A percentile compares a stretch with the other conserved stretches of the same genome.
phyloP scores from a whole-genome alignment of 1,140 invertebrate species.

The Lasioglossum baleicum region DNA sequence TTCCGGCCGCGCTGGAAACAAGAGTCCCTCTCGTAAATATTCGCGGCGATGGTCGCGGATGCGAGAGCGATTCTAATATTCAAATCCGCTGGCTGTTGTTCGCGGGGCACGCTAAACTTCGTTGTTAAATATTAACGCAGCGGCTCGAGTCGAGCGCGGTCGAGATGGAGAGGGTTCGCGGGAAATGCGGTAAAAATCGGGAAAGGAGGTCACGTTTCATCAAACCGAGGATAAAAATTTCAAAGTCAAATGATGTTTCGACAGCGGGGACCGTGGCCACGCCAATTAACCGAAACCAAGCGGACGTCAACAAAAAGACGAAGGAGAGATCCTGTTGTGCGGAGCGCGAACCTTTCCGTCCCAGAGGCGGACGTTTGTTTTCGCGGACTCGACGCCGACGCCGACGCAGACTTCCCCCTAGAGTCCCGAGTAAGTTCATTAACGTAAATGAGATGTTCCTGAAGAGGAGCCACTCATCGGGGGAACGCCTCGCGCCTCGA shows the following conservation, averaged over 20 bases:
- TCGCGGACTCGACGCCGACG: background rate
- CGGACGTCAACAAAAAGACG: too few relatives aligned
- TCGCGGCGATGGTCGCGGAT: background rate
- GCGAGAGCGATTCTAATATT: background rate
- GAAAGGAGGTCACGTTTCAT: slow-evolving; percentile 1
- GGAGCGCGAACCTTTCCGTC: background rate
- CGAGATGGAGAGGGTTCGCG: background rate
- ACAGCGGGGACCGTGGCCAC: background rate
- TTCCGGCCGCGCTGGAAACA: background rate
- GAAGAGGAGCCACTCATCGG: slow-evolving; percentile 55
- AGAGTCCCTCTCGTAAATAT: background rate
- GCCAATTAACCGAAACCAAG: background rate
- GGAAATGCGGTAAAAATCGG: background rate
- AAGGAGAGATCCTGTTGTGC: too few relatives aligned
- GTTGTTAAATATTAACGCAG: background rate
- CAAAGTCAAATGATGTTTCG: background rate
- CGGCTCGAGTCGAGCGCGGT: too few relatives aligned
- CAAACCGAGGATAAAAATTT: background rate
- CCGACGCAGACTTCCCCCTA: too few relatives aligned
- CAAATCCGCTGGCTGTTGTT: background rate
- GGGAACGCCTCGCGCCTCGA: slow-evolving; percentile 31
- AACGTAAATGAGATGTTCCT: slow-evolving; percentile 63
- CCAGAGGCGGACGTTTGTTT: slow-evolving; percentile 15
- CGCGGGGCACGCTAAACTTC: background rate
- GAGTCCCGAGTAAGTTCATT: slow-evolving; percentile 58